Evolutionary conservation across 2,797 vertebrate species (phyloP).

Genomic region (Lates japonicus): DNA sequence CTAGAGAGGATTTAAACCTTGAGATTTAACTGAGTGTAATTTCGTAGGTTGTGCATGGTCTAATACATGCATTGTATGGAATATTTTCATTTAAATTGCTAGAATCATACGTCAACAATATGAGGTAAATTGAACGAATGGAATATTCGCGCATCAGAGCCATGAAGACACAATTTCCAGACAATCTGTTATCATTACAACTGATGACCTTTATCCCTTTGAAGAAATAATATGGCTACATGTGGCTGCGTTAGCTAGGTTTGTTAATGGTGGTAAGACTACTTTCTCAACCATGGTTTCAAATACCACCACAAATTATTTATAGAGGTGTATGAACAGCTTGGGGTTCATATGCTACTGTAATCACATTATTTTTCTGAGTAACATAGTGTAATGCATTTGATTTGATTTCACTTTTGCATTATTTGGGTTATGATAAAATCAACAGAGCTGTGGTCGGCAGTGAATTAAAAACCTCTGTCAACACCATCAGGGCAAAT

Average conservation of each 20-base stretch:
- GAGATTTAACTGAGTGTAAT: neutral
- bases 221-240: neutral
- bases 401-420: conserved; percentile 8
- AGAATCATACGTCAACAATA: neutral
- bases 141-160: neutral
- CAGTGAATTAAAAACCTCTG: conserved; percentile 21
- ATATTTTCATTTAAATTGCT: neutral
- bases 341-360: neutral
- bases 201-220: neutral
- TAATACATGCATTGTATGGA: too few species aligned
- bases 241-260: too few species aligned
- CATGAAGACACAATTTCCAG: conserved; percentile 2
- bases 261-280: neutral
- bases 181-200: conserved; percentile 1
- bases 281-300: conserved; percentile 17
- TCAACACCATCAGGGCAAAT: conserved; percentile 13
- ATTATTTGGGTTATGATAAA: conserved; percentile 25
- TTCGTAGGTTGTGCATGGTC: too few species aligned
- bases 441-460: conserved; percentile 22
- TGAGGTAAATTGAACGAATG: neutral
- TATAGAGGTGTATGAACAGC: neutral
- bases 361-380: neutral
- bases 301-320: conserved; percentile 13
- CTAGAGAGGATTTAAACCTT: conserved; percentile 11
- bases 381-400: neutral